phyloP scores from a whole-genome alignment of 2,797 vertebrate genomes.

The Sardinella longiceps region DNA sequence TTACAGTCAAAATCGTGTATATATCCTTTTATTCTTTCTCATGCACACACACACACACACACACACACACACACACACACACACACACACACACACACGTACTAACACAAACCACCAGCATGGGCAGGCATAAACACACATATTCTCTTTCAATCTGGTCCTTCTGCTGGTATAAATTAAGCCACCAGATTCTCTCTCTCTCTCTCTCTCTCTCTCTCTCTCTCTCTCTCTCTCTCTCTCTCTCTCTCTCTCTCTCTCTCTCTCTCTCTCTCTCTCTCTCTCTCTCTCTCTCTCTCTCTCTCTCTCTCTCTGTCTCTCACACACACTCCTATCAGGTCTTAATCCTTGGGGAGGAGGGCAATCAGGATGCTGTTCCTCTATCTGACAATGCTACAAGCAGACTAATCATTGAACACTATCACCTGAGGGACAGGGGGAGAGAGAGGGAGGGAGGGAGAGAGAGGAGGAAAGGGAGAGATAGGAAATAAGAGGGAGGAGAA shows the following conservation, averaged over 20 bases:
- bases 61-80: not conserved
- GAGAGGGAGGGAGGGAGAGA: constrained; percentile 21
- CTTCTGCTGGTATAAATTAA: constrained; percentile 21
- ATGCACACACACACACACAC: not conserved
- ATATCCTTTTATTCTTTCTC: too few relatives aligned
- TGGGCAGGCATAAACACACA: not conserved
- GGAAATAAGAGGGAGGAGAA: not conserved
- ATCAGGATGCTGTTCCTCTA: constrained; percentile 39
- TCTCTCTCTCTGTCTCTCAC: too few relatives aligned
- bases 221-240: constrained; percentile 15
- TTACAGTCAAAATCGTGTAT: not conserved
- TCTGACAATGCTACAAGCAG: constrained; percentile 39
- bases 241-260: not conserved
- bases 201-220: constrained; percentile 20
- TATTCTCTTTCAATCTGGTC: constrained; percentile 22
- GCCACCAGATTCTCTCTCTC: constrained; percentile 15
- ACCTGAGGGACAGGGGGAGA: not conserved
- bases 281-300: too few relatives aligned
- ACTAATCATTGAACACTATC: constrained; percentile 33
- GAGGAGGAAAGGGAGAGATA: not conserved
- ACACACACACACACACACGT: not conserved
- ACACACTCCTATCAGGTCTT: not conserved
- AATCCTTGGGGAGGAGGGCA: constrained; percentile 26
- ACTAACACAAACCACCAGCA: not conserved
- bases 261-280: too few relatives aligned